Evolutionary conservation across 2,888 invertebrate species (phyloP).

Genomic region (Oxytorus armatus): DNA sequence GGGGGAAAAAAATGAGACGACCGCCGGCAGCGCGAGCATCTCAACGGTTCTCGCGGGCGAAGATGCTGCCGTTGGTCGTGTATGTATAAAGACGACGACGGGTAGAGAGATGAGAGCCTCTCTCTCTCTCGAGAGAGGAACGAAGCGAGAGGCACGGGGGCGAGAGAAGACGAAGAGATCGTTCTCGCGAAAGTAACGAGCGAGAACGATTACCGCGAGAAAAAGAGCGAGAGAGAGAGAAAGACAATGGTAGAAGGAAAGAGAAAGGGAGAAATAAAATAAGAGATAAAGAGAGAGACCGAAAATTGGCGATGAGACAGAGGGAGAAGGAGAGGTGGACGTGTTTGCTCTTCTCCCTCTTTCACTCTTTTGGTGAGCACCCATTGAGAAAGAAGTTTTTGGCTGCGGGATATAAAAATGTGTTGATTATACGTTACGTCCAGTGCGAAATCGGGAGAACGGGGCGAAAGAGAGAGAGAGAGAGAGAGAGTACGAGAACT

Average conservation of each 20-base stretch:
- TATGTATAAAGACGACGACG: too few species aligned
- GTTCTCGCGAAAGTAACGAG: conserved; percentile 60
- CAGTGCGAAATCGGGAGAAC: conserved; percentile 62
- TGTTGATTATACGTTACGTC: conserved; percentile 84
- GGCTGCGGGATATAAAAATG: conserved; percentile 83
- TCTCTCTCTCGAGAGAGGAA: conserved; percentile 9
- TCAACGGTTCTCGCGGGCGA: conserved; percentile 57
- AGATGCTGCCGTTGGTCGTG: conserved; percentile 53
- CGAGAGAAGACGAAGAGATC: conserved; percentile 37
- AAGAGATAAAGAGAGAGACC: conserved; percentile 48
- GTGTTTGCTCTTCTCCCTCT: conserved; percentile 28
- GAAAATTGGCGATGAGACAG: conserved; percentile 26
- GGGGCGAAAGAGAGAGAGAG: conserved; percentile 35
- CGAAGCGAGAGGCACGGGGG: conserved; percentile 26
- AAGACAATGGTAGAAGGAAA: not conserved
- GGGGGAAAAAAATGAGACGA: conserved; percentile 71
- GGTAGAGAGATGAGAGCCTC: conserved; percentile 1
- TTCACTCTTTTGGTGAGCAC: conserved; percentile 56
- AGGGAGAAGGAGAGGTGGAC: conserved; percentile 15
- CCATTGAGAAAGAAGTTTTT: conserved; percentile 82
- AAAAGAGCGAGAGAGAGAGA: conserved; percentile 56
- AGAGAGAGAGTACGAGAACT: too few species aligned
- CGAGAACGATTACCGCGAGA: conserved; percentile 56
- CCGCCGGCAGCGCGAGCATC: conserved; percentile 61
- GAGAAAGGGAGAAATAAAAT: not conserved